These are phyloP conservation scores for Pampus argenteus DNA, from an alignment of 2,797 vertebrate genomes.

Conservation along the genomic window DNA sequence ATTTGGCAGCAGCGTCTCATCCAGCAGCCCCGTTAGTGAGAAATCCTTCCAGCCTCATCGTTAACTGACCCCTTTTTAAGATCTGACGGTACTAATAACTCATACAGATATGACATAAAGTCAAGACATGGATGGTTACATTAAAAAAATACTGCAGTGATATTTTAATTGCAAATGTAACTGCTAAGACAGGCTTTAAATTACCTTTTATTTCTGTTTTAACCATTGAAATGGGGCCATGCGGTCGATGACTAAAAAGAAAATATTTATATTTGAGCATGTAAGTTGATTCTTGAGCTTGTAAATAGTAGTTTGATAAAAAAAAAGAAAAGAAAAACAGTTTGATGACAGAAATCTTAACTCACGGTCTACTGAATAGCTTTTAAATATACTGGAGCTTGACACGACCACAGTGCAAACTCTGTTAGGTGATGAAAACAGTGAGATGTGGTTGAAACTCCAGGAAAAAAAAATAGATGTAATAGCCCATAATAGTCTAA, in stretches of 20 bases:
- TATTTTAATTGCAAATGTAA: not conserved
- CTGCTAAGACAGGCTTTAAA: not conserved
- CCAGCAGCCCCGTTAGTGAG: constrained; percentile 17
- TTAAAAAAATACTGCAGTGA: constrained; percentile 3
- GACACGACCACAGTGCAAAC: too few relatives aligned
- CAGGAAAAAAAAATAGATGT: too few relatives aligned
- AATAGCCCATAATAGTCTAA: rapidly evolving
- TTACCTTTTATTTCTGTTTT: not conserved
- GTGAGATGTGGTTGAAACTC: too few relatives aligned
- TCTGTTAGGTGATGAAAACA: too few relatives aligned
- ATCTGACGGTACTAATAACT: constrained; percentile 23
- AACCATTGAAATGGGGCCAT: not conserved
- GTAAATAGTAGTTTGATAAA: not conserved
- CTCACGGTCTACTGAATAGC: not conserved
- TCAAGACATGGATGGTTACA: not conserved
- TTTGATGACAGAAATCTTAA: too few relatives aligned
- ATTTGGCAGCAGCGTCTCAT: constrained; percentile 34
- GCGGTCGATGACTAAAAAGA: not conserved
- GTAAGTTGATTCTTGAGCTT: not conserved
- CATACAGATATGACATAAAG: constrained; percentile 33
- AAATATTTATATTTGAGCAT: not conserved
- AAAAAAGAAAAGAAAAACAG: not conserved
- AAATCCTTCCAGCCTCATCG: constrained; percentile 40
- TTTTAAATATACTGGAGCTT: too few relatives aligned
- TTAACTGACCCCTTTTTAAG: constrained; percentile 18